Evolutionary conservation across 1,140 invertebrate species (phyloP), one percentile per base, ranked within the genome.

Genomic region (Anoplolepis gracilipes): DNA sequence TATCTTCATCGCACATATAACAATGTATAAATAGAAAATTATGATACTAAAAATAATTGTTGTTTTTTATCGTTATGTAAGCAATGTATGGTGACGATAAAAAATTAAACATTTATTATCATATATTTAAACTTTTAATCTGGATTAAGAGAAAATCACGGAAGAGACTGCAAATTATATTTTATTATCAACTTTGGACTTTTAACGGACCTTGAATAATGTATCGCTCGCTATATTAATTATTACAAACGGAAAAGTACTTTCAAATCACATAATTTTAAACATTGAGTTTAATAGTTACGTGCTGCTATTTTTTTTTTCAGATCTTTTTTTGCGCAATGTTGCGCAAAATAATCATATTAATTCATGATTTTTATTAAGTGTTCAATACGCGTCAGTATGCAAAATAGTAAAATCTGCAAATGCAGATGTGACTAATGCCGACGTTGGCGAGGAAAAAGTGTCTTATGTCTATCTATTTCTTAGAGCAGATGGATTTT

Each of bases 401-500:
- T 70, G 53, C 19, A 42, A 72, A 81, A 42, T 33, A 59, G 13
- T 57, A 25, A n/a, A n/a, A 42, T 72, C 19, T 42, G 36, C 8
- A 25, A 57, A 39, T 13, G 42, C 22, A 30, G 57, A 79, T 55
- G 22, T 82, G 65, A 81, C 25, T 82, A 73, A 73, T 5, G 4
- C 1, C 0, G 36, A 72, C 25, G 19, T 46, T 42, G 22, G 46
- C 13, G 33, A 73, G 39, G 16, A 73, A 30, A 73, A 30, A 59
- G 13, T 10, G 28, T 22, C 25, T 42, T 46, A n/a, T 19, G 36
- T 79, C 42, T 7, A 36, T 53, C 22, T 11, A 65, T 53, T 39
- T 57, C 22, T 11, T 36, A 36, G n/a, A 8, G 4, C n/a, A 36
- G 5, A 6, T 5, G 13, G 42, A n/a, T 76, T 6, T 8, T 16